phyloP scores from a whole-genome alignment of 2,113 vertebrate species.

The Bombycilla garrulus region DNA sequence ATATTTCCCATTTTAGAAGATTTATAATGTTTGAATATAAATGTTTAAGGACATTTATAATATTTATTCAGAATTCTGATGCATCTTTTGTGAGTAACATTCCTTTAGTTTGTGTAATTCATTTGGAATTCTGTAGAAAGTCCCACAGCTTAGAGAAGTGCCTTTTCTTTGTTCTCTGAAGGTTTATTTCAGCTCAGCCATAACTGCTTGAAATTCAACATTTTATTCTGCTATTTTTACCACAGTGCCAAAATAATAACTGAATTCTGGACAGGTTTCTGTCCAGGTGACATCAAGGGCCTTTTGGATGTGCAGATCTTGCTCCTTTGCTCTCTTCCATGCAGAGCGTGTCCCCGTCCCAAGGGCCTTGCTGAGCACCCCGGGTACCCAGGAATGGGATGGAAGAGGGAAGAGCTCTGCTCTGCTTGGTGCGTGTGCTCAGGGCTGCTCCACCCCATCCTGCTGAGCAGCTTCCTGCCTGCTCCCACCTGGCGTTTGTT shows the following conservation, averaged over 20 bases:
- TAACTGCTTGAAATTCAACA: background rate
- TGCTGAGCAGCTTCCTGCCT: background rate
- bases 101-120: background rate
- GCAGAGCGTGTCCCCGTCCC: background rate
- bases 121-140: background rate
- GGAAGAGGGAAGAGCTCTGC: background rate
- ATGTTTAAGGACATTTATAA: background rate
- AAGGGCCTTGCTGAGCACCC: background rate
- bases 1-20: background rate
- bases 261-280: background rate
- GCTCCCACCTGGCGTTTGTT: accelerated
- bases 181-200: background rate
- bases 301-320: background rate
- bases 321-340: background rate
- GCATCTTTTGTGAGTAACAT: accelerated
- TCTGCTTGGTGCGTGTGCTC: background rate
- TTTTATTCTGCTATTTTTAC: background rate
- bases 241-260: background rate
- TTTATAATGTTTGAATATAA: background rate
- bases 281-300: background rate
- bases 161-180: background rate
- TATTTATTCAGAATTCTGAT: background rate
- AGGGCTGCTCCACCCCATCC: background rate
- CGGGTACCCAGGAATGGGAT: accelerated
- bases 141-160: background rate